phyloP scores from a whole-genome alignment of 2,797 vertebrate genomes.

The Leptodactylus fallax region DNA sequence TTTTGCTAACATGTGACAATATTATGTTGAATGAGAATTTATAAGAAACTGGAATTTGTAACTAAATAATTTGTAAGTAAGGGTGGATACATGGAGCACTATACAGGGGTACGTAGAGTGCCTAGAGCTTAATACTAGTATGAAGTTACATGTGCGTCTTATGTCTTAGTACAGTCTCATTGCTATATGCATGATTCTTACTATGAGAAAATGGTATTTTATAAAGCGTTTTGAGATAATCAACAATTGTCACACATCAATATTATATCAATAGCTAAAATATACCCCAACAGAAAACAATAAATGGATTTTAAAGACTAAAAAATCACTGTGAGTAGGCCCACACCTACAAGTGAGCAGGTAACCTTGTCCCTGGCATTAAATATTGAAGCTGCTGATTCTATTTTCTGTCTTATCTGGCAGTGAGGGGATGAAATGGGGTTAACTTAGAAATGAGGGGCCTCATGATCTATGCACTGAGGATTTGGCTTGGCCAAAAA shows the following conservation, averaged over 20 bases:
- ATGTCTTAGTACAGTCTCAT: no score
- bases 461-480: conserved; percentile 69
- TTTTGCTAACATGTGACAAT: no score
- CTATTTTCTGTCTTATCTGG: neutral
- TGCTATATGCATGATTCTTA: neutral
- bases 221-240: neutral
- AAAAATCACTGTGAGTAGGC: neutral
- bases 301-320: neutral
- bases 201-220: neutral
- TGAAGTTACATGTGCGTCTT: no score
- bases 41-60: no score
- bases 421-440: conserved; percentile 38
- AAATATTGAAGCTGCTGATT: neutral
- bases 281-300: neutral
- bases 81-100: no score
- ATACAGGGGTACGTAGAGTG: no score
- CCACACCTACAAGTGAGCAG: neutral
- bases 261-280: no score
- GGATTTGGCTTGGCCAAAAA: conserved; percentile 70
- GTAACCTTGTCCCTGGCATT: neutral
- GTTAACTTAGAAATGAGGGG: conserved; percentile 68
- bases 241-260: no score
- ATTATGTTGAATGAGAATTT: no score
- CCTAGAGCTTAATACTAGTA: no score
- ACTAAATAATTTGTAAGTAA: no score